These are phyloP conservation scores for Sceloporus undulatus DNA, from an alignment of 2,113 vertebrate genomes.

Conservation along the genomic window DNA sequence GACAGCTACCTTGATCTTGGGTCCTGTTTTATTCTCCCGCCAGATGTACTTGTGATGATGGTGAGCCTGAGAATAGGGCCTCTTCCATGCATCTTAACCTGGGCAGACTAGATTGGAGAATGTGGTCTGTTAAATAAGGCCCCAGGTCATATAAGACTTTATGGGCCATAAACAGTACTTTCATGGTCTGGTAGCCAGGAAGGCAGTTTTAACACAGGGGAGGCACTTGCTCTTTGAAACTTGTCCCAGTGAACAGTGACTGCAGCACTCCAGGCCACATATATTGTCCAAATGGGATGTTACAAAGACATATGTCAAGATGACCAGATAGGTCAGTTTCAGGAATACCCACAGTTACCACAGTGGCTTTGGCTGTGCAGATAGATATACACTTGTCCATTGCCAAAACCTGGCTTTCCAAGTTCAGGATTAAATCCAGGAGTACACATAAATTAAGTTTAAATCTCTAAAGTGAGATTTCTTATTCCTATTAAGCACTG, in stretches of 20 bases:
- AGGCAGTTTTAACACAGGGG: background rate
- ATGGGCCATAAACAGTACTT: too few species aligned
- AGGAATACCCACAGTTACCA: too few species aligned
- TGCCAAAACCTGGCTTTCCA: background rate
- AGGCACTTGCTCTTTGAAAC: too few species aligned
- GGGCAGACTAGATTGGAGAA: too few species aligned
- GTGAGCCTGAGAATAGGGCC: background rate
- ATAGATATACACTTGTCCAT: background rate
- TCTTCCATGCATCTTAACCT: too few species aligned
- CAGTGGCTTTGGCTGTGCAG: background rate
- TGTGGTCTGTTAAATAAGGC: too few species aligned
- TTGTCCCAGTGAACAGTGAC: too few species aligned
- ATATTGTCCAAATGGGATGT: background rate
- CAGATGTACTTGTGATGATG: too few species aligned
- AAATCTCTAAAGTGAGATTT: background rate
- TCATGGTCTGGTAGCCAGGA: background rate
- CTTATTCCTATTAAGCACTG: background rate
- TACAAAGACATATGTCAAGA: background rate
- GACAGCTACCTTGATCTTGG: background rate
- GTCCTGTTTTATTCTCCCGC: too few species aligned
- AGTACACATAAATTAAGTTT: background rate
- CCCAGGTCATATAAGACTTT: too few species aligned
- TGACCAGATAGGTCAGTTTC: background rate
- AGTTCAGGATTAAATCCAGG: background rate
- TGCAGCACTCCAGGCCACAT: background rate